Base-by-base conservation (phyloP, 2,888 invertebrate genomes). In the Patella ulyssiponensis region DNA sequence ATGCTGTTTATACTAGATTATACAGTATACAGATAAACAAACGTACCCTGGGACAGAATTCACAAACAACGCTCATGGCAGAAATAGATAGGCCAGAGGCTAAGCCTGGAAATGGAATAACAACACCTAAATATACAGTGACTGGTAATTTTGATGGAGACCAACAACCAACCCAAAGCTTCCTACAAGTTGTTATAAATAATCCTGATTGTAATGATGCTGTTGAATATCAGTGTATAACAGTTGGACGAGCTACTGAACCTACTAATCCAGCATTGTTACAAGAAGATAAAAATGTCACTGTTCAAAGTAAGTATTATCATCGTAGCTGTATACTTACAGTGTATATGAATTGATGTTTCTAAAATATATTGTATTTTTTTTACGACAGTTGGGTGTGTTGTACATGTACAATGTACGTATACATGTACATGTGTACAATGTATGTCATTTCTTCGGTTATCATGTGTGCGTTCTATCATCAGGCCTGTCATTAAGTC, bases 121-220 rank as follows among this genome's bases (percentile, higher is more conserved):
- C 64, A 64, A 23, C 11, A 23, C 64, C 64, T 23, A 64, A 23
- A 20, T 64, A 64, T 23, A 64, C 64, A 64, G 64, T 64, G 64
- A 20, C 64, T 23, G 64, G 64, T 15, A 23, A 20, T 12, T 20
- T 3, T 12, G 23, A 11, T 7, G 3, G 3, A 23, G 12, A 3
- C 3, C 3, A 64, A 12, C 11, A 11, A 23, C 2, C 4, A 11
- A 23, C 64, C 20, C 20, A 11, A 64, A 11, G 3, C 64, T 64
- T 64, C 23, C 12, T 64, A 64, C 64, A 64, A 23, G 17, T 64
- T 64, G 11, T 64, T 3, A 64, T 64, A 12, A 11, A 11, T 20
- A 14, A 64, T 64, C 64, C 64, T 64, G 14, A 64, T 20, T 64
- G 64, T 64, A 64, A 64, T 64, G 23, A 64, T 64, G 23, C 20